Conservation (phyloP, 2,888 invertebrate species). For the Lasioglossum lativentre region DNA sequence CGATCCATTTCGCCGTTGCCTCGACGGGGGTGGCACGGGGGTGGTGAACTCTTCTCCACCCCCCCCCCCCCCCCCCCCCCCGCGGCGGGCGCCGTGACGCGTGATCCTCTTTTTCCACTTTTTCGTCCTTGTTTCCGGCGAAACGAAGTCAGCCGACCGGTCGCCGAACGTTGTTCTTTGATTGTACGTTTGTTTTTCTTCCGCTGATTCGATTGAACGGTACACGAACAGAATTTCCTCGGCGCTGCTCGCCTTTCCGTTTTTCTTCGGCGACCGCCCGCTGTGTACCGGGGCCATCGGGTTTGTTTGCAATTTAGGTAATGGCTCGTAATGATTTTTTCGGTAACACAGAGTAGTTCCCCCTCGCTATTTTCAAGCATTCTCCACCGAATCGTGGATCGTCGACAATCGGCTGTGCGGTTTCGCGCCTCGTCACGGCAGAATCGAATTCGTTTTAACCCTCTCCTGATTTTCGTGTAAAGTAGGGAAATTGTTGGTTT, state of each 20-base stretch:
- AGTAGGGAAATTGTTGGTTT: too few species aligned
- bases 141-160: constrained; percentile 34
- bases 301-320: constrained; percentile 13
- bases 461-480: too few species aligned
- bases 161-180: constrained; percentile 41
- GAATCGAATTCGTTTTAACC: neutral
- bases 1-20: constrained; percentile 35
- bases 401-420: neutral
- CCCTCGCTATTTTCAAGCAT: neutral
- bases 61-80: neutral
- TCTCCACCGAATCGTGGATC: too few species aligned
- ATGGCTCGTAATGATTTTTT: constrained; percentile 10
- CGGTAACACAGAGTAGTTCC: neutral
- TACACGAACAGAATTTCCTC: constrained; percentile 31
- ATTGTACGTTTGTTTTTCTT: constrained; percentile 51
- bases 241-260: neutral
- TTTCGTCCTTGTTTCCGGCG: neutral
- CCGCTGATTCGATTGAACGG: constrained; percentile 44
- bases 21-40: neutral
- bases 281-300: neutral
- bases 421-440: neutral
- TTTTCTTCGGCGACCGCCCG: neutral
- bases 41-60: neutral
- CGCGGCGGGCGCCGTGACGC: neutral
- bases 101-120: neutral